Base-by-base conservation (phyloP, 2,113 vertebrate genomes). In the Sigmodon hispidus region DNA sequence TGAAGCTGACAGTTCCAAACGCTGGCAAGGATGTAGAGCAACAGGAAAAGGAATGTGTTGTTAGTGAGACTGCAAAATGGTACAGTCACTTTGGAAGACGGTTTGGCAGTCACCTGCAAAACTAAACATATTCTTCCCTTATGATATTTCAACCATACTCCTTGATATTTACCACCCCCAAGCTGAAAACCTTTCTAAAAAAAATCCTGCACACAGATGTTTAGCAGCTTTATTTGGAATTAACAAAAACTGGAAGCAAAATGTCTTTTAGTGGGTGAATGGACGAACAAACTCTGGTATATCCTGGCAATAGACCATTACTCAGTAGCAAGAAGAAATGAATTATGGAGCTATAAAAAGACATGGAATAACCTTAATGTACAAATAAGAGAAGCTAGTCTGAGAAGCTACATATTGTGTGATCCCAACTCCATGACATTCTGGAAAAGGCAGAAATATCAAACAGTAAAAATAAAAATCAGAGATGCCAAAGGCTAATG, bases 51-150 rank as follows among this genome's bases (percentile, higher is more conserved):
- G 43, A 79, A 90, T 63, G 43, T 43, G 36, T 12, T 22, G 55
- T 52, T n/a, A 81, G 45, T 19, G n/a, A 75, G 63, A 43, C 83
- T 50, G 80, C 45, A 40, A 90, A 81, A 73, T 90, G 81, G 81
- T 61, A 63, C 29, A 40, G n/a, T 57, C 40, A 40, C 87, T 67
- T 85, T 63, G 87, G 91, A 70, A 95, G 79, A 45, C 3, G 13
- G 65, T 65, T 72, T 80, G 91, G 80, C 65, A 87, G 73, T 70
- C 70, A 80, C 91, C 77, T 87, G 36, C 9, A 48, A 93, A 89
- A 87, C 63, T 95, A 89, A 90, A 87, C 85, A 89, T 29, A 70
- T 31, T 45, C n/a, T 90, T 72, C 63, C n/a, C 63, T 24, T 48
- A 48, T 12, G 31, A 93, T 90, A 80, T 31, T 31, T 63, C 52